Percentiles rank a stretch among this genome's conserved stretches.
Conservation (phyloP, 1,140 invertebrate genomes). For the Tetranychus cinnabarinus region DNA sequence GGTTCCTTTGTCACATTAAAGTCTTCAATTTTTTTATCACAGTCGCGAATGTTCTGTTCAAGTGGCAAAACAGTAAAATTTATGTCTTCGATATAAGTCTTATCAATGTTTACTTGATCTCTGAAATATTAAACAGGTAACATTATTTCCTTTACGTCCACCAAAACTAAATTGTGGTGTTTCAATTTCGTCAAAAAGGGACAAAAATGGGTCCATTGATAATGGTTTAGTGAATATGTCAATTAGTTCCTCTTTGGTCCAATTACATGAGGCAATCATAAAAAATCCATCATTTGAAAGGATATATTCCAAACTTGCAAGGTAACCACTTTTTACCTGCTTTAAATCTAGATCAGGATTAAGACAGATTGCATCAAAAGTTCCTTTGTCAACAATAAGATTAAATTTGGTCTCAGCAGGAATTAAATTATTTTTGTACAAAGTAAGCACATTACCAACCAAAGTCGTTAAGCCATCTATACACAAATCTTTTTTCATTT, state of each 20-base stretch:
- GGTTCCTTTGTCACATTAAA: no score
- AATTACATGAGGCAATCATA: slow-evolving; percentile 78
- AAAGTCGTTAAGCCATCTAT: slow-evolving; percentile 5
- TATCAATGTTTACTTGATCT: no score
- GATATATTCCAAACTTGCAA: slow-evolving; percentile 34
- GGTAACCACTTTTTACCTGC: slow-evolving; percentile 37
- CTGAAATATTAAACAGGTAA: slow-evolving; percentile 6
- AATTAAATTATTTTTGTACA: not conserved
- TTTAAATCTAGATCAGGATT: slow-evolving; percentile 35
- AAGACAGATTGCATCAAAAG: slow-evolving; percentile 41
- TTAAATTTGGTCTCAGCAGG: slow-evolving; percentile 24
- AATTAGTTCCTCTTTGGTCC: slow-evolving; percentile 58
- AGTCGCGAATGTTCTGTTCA: no score
- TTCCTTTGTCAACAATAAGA: slow-evolving; percentile 65
- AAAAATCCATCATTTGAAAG: slow-evolving; percentile 35
- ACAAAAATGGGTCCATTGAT: slow-evolving; percentile 17
- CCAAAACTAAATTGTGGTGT: slow-evolving; percentile 6
- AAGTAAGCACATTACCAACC: not conserved
- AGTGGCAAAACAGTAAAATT: no score
- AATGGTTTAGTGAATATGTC: slow-evolving; percentile 36
- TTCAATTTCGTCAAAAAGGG: slow-evolving; percentile 2
- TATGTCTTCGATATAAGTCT: no score
- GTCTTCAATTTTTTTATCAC: no score
- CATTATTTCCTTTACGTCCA: slow-evolving; percentile 2
- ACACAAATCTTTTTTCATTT: slow-evolving; percentile 29